Evolutionary conservation across 2,113 vertebrate genomes (phyloP).

Genomic region (Melospiza melodia): DNA sequence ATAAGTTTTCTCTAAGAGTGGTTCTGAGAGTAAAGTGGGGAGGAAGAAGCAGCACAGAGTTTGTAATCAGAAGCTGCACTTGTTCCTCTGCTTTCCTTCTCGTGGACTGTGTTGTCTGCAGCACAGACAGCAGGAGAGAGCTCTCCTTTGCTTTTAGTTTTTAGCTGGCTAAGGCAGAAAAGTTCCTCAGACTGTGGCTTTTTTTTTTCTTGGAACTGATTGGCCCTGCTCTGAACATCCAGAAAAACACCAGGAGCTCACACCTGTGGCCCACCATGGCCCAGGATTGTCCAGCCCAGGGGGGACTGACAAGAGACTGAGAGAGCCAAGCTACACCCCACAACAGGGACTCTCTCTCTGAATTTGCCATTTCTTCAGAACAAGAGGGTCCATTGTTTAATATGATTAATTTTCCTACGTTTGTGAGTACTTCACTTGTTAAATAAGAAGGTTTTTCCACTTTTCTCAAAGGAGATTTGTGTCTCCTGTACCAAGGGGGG

Average conservation of each 20-base stretch:
- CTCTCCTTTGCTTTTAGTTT: too few species aligned
- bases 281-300: too few species aligned
- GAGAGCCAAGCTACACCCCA: too few species aligned
- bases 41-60: rapidly evolving
- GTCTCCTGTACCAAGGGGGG: neutral
- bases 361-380: neutral
- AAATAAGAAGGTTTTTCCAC: neutral
- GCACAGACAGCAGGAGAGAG: too few species aligned
- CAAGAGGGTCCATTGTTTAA: neutral
- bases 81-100: rapidly evolving
- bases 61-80: neutral
- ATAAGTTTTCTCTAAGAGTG: neutral
- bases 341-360: neutral
- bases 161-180: too few species aligned
- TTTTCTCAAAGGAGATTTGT: neutral
- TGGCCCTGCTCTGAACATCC: too few species aligned
- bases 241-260: too few species aligned
- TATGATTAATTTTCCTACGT: neutral
- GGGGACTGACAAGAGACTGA: too few species aligned
- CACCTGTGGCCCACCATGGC: too few species aligned
- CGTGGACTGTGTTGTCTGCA: too few species aligned
- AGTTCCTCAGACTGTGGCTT: too few species aligned
- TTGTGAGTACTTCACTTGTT: neutral
- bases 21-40: rapidly evolving
- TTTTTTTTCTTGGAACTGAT: too few species aligned